phyloP scores from a whole-genome alignment of 2,113 vertebrate species.

The Epinephelus moara region DNA sequence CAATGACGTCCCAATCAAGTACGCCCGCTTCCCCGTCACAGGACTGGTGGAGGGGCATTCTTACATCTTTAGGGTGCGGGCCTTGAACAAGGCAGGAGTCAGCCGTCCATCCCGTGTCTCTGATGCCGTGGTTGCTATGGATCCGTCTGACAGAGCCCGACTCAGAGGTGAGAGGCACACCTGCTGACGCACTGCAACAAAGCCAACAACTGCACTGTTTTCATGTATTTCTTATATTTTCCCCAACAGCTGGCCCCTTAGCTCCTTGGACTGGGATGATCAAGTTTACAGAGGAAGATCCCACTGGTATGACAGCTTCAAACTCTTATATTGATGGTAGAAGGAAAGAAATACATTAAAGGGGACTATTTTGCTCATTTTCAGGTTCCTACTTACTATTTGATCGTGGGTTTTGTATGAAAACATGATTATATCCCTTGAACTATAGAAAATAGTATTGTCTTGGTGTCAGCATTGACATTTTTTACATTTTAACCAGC shows the following conservation, averaged over 20 bases:
- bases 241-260: constrained; percentile 88
- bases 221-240: background rate
- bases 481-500: background rate
- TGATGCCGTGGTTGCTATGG: constrained; percentile 92
- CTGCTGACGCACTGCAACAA: background rate
- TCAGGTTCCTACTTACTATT: no score
- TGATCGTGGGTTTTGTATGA: background rate
- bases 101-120: constrained; percentile 93
- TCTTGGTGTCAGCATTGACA: background rate
- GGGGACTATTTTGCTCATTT: no score
- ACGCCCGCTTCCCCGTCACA: constrained; percentile 96
- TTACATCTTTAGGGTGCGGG: constrained; percentile 94
- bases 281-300: constrained; percentile 98
- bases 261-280: constrained; percentile 99
- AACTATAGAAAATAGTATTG: background rate
- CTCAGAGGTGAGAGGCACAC: constrained; percentile 85
- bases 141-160: constrained; percentile 93
- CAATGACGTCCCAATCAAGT: constrained; percentile 96
- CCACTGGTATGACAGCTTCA: constrained; percentile 85
- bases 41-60: constrained; percentile 95
- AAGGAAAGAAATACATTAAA: background rate
- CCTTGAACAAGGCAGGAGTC: constrained; percentile 91
- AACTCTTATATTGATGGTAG: background rate
- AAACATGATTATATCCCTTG: background rate
- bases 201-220: background rate